These are phyloP conservation scores for Babylonia areolata DNA, from an alignment of 1,140 invertebrate genomes.

Conservation along the genomic window DNA sequence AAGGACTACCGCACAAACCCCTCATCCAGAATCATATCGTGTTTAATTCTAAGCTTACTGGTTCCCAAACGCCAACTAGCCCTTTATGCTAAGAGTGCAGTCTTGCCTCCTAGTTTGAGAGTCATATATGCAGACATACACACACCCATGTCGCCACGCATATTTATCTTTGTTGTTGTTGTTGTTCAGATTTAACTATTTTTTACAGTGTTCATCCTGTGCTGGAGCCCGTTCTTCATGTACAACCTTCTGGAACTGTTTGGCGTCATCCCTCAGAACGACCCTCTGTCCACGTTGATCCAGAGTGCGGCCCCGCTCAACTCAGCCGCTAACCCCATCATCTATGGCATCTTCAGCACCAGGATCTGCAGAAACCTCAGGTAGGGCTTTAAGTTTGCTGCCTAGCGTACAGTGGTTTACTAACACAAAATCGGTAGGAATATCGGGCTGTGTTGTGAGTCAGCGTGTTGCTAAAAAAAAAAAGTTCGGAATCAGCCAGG, in stretches of 20 bases:
- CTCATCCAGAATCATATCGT: too few relatives aligned
- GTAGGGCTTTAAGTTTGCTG: constrained; percentile 76
- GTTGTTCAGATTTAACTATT: constrained; percentile 10
- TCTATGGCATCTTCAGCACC: constrained; percentile 94
- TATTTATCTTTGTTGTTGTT: background rate
- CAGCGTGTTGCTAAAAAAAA: too few relatives aligned
- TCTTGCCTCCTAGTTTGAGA: background rate
- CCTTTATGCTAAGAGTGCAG: too few relatives aligned
- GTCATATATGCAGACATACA: too few relatives aligned
- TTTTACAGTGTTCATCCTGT: constrained; percentile 90
- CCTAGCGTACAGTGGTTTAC: too few relatives aligned
- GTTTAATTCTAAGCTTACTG: too few relatives aligned
- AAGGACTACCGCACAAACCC: too few relatives aligned
- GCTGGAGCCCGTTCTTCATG: constrained; percentile 97
- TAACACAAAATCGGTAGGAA: too few relatives aligned
- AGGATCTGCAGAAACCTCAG: constrained; percentile 90
- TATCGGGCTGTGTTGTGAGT: too few relatives aligned
- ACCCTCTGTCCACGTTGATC: constrained; percentile 92
- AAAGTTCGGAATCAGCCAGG: too few relatives aligned
- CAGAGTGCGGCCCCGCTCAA: constrained; percentile 95
- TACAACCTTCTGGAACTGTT: constrained; percentile 95
- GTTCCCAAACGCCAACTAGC: too few relatives aligned
- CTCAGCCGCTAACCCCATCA: constrained; percentile 95
- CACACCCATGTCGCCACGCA: too few relatives aligned
- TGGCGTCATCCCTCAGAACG: constrained; percentile 86